Percentiles rank a stretch among this genome's conserved stretches.
These are phyloP conservation scores for Conus betulinus DNA, from an alignment of 1,140 invertebrate species.

Conservation along the genomic window DNA sequence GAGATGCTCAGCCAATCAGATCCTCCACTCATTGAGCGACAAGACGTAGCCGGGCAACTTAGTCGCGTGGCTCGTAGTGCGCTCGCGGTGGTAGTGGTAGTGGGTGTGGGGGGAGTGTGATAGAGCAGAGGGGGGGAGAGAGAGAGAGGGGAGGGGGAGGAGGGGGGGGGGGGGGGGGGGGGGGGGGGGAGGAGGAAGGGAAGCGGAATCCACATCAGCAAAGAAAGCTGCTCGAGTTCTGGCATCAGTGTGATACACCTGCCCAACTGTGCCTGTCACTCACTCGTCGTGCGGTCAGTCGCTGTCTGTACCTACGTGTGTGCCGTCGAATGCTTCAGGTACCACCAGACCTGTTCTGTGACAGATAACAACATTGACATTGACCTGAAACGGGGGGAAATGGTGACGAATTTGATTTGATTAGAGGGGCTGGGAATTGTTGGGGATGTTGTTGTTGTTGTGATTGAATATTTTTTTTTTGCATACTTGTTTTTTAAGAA, in stretches of 20 bases:
- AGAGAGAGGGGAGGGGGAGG: not conserved
- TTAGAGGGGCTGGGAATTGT: too few species aligned
- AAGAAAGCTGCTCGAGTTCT: not conserved
- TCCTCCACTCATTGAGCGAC: not conserved
- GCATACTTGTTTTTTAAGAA: too few species aligned
- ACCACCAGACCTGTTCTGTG: too few species aligned
- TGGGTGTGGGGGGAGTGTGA: not conserved
- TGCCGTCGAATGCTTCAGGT: too few species aligned
- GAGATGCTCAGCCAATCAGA: not conserved
- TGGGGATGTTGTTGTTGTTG: too few species aligned
- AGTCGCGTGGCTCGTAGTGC: not conserved
- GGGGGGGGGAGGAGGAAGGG: not conserved
- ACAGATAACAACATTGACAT: too few species aligned
- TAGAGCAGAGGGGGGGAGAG: not conserved
- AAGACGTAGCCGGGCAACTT: not conserved
- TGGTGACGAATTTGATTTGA: too few species aligned
- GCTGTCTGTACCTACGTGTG: too few species aligned
- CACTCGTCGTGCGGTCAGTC: not conserved
- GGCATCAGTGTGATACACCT: not conserved
- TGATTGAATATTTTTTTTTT: too few species aligned
- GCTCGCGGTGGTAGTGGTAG: too few species aligned
- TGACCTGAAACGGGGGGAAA: too few species aligned
- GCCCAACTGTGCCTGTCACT: not conserved
- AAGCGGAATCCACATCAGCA: not conserved
- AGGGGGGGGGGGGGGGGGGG: not conserved